phyloP scores from a whole-genome alignment of 2,113 vertebrate genomes.

The Ia io region DNA sequence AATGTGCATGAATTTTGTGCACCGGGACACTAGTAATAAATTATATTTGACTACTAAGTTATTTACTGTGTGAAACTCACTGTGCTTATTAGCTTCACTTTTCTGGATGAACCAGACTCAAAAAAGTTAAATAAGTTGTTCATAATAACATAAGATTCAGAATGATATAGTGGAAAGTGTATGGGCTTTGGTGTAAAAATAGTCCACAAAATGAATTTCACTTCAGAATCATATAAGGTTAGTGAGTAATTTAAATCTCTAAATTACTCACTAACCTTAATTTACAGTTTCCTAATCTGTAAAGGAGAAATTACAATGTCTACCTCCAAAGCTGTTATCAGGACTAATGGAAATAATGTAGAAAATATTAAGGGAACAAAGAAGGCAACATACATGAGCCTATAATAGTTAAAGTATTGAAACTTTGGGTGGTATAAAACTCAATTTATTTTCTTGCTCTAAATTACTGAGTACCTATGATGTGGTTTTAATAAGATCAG shows the following conservation, averaged over 20 bases:
- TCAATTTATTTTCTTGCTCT: background rate
- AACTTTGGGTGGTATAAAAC: background rate
- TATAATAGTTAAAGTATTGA: background rate
- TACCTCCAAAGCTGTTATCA: background rate
- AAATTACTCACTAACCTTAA: background rate
- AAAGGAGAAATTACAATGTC: background rate
- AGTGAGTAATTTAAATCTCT: background rate
- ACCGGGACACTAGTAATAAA: background rate
- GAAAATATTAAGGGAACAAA: background rate
- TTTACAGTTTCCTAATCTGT: background rate
- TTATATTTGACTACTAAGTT: background rate
- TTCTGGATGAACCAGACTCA: background rate
- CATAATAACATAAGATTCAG: background rate
- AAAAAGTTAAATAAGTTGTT: background rate
- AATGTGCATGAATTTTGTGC: no score
- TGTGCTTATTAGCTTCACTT: background rate
- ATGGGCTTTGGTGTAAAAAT: background rate
- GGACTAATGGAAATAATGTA: background rate
- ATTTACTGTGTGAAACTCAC: background rate
- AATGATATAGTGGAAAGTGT: background rate
- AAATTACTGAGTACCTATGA: background rate
- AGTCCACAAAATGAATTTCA: background rate
- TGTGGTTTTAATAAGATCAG: constrained; percentile 41
- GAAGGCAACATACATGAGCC: no score
- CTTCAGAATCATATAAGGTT: background rate